These are phyloP conservation scores for Acanthornis magna DNA, from an alignment of 2,797 vertebrate species.

Conservation along the genomic window DNA sequence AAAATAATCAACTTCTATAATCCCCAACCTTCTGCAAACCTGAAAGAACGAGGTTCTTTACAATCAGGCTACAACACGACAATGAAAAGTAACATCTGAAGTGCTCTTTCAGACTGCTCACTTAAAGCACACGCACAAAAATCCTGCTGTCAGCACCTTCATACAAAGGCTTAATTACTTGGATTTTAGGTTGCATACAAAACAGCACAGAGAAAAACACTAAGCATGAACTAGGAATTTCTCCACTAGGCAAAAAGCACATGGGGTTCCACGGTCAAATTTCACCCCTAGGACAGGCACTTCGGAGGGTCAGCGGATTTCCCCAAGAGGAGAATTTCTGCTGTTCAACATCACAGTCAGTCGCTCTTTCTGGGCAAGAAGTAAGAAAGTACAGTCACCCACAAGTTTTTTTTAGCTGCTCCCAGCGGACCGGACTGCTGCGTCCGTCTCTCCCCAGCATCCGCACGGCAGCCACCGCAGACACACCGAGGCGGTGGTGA, in stretches of 20 bases:
- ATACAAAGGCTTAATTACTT: not conserved
- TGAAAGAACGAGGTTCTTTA: slow-evolving; percentile 64
- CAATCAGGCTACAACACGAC: not conserved
- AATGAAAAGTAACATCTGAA: not conserved
- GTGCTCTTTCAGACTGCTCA: not conserved
- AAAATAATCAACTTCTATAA: slow-evolving; percentile 98
- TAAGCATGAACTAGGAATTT: not conserved
- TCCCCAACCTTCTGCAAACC: slow-evolving; percentile 95
- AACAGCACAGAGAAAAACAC: not conserved
- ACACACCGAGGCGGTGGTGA: not conserved
- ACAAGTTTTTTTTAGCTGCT: not conserved
- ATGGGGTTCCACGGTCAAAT: not conserved
- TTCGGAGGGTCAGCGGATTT: not conserved
- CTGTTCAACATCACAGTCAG: not conserved
- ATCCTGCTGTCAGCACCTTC: not conserved
- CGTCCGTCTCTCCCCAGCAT: not conserved
- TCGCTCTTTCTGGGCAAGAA: not conserved
- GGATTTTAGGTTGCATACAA: not conserved
- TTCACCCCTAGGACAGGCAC: not conserved
- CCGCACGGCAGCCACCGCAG: not conserved
- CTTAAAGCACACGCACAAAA: not conserved
- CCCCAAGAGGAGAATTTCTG: not conserved
- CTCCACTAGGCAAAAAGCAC: not conserved
- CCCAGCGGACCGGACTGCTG: not conserved
- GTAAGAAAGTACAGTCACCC: not conserved